Evolutionary conservation across 2,888 invertebrate species (phyloP).

Genomic region (Drosophila mettleri): DNA sequence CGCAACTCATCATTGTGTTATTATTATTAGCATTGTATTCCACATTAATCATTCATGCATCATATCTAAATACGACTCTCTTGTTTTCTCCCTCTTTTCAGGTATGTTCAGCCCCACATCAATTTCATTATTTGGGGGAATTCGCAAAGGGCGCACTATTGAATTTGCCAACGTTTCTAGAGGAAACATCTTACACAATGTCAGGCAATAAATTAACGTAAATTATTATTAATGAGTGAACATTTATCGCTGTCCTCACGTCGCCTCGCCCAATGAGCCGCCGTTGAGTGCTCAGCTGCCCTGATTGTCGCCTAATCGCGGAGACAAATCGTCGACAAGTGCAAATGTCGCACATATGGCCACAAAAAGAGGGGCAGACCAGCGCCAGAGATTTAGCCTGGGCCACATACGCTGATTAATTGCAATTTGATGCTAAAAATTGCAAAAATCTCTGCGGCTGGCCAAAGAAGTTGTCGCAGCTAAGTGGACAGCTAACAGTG

Average conservation of each 20-base stretch:
- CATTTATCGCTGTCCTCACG: slow-evolving; percentile 67
- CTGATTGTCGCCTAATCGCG: slow-evolving; percentile 41
- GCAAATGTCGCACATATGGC: slow-evolving; percentile 65
- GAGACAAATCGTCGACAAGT: slow-evolving; percentile 77
- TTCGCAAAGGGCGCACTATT: slow-evolving; percentile 53
- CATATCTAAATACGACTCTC: slow-evolving; percentile 36
- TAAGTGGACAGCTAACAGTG: slow-evolving; percentile 31
- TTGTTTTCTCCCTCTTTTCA: slow-evolving; percentile 52
- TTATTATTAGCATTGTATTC: background rate
- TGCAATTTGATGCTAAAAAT: slow-evolving; percentile 78
- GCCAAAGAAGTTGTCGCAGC: slow-evolving; percentile 22
- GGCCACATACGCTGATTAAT: slow-evolving; percentile 64
- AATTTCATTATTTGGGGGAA: slow-evolving; percentile 62
- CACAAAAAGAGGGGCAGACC: background rate
- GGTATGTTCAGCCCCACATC: slow-evolving; percentile 63
- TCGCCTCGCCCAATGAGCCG: slow-evolving; percentile 2
- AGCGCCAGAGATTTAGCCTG: slow-evolving; percentile 34
- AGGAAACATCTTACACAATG: slow-evolving; percentile 47
- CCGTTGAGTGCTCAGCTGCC: slow-evolving; percentile 28
- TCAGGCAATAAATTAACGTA: slow-evolving; percentile 75
- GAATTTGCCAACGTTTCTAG: slow-evolving; percentile 46
- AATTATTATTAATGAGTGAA: slow-evolving; percentile 79
- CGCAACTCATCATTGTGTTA: too few relatives aligned
- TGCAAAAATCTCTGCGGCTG: slow-evolving; percentile 33
- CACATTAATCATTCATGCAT: slow-evolving; percentile 37